A percentile compares a stretch with the other conserved stretches of the same genome.
These are phyloP conservation scores for Piscicola geometra DNA, from an alignment of 2,888 invertebrate species.

Conservation along the genomic window DNA sequence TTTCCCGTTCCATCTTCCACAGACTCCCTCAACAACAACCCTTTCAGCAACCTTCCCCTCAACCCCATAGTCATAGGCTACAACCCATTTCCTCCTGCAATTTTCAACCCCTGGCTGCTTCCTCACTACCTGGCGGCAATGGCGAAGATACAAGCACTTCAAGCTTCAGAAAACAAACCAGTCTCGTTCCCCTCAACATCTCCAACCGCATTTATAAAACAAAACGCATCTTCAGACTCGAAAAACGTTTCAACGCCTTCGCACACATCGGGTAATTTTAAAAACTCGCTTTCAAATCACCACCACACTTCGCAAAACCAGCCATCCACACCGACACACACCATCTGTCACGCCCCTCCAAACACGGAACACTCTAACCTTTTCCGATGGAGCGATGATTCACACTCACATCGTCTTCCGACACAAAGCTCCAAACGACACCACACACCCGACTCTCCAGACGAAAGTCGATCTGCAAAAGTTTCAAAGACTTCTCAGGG, in stretches of 20 bases:
- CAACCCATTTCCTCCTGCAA: constrained; percentile 41
- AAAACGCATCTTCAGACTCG: background rate
- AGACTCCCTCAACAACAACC: constrained; percentile 18
- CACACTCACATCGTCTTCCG: background rate
- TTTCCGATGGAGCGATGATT: background rate
- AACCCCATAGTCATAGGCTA: constrained; percentile 21
- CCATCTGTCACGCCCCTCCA: constrained; percentile 21
- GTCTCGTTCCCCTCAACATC: background rate
- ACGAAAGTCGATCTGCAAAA: background rate
- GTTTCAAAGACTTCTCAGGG: background rate
- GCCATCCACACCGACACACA: constrained; percentile 23
- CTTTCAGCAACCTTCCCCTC: constrained; percentile 44
- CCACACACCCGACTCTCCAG: constrained; percentile 60
- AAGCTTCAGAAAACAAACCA: constrained; percentile 7
- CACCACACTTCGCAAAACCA: background rate
- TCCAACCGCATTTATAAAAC: background rate
- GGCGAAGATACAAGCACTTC: constrained; percentile 9
- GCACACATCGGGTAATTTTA: background rate
- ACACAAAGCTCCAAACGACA: background rate
- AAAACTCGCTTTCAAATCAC: background rate
- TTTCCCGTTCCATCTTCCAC: constrained; percentile 17
- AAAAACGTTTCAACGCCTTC: too few relatives aligned
- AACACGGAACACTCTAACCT: background rate
- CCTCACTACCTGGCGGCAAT: constrained; percentile 35
- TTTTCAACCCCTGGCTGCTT: constrained; percentile 35